Percentiles rank a stretch among this genome's conserved stretches.
Conservation (phyloP, 2,113 vertebrate genomes). For the Myotis davidii region DNA sequence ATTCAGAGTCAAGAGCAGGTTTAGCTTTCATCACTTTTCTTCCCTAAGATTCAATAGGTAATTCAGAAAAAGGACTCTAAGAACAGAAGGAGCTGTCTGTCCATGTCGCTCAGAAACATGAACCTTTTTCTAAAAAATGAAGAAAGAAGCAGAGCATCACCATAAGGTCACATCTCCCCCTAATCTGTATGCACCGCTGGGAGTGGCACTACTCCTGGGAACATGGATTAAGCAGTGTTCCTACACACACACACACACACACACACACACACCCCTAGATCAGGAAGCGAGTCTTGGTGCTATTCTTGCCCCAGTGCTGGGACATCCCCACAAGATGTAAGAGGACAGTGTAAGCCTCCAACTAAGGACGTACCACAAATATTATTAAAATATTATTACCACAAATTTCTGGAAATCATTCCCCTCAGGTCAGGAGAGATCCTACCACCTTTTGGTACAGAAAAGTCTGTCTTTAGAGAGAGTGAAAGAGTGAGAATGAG, state of each 20-base stretch:
- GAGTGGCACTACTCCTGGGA: not conserved
- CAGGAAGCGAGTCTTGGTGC: not conserved
- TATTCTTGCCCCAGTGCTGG: not conserved
- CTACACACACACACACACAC: not conserved
- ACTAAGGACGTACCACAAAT: not conserved
- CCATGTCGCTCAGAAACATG: not conserved
- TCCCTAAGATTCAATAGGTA: not conserved
- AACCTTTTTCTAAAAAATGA: not conserved
- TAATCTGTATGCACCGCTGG: not conserved
- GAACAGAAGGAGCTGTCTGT: not conserved
- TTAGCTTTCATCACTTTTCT: not conserved
- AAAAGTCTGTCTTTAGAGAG: conserved; percentile 1
- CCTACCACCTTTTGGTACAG: not conserved
- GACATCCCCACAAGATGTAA: not conserved
- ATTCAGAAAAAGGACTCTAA: not conserved
- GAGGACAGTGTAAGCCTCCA: not conserved
- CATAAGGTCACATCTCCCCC: not conserved
- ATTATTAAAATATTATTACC: not conserved
- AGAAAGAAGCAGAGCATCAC: not conserved
- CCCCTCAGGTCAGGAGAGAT: not conserved
- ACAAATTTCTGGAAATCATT: not conserved
- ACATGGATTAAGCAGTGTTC: not conserved
- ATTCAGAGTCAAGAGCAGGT: not conserved
- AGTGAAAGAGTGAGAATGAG: not conserved
- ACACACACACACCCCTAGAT: not conserved